Conservation (phyloP, 2,888 invertebrate species). For the Synergus japonicus region DNA sequence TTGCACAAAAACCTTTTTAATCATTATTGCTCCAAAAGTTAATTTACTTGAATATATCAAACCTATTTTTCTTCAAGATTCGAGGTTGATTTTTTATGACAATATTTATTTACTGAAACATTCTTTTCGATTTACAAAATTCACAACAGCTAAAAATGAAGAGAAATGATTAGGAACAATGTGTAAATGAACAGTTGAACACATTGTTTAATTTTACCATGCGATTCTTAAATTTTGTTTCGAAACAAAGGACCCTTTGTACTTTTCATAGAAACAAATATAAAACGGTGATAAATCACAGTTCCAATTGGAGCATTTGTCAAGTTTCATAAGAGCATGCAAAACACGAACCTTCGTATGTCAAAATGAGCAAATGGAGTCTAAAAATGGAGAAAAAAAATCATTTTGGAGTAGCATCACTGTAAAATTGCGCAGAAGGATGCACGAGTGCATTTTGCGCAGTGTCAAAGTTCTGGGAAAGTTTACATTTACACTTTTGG, state of each 20-base stretch:
- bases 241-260: neutral
- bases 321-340: neutral
- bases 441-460: conserved; percentile 10
- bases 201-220: neutral
- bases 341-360: neutral
- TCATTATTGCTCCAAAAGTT: neutral
- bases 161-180: neutral
- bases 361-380: neutral
- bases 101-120: conserved; percentile 3
- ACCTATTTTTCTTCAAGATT: neutral
- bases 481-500: conserved; percentile 13
- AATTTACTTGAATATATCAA: neutral
- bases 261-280: neutral
- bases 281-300: neutral
- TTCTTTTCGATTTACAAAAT: neutral
- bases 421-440: neutral
- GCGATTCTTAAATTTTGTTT: neutral
- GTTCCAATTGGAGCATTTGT: neutral
- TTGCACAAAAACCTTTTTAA: neutral
- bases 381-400: neutral
- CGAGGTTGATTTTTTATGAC: neutral
- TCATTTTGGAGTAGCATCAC: neutral
- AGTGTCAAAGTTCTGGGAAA: conserved; percentile 15
- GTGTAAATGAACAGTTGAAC: neutral
- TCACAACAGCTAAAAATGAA: neutral